A percentile compares a stretch with the other conserved stretches of the same genome.
Evolutionary conservation across 2,888 invertebrate species (phyloP).

Genomic region (Idaea dimidiata): DNA sequence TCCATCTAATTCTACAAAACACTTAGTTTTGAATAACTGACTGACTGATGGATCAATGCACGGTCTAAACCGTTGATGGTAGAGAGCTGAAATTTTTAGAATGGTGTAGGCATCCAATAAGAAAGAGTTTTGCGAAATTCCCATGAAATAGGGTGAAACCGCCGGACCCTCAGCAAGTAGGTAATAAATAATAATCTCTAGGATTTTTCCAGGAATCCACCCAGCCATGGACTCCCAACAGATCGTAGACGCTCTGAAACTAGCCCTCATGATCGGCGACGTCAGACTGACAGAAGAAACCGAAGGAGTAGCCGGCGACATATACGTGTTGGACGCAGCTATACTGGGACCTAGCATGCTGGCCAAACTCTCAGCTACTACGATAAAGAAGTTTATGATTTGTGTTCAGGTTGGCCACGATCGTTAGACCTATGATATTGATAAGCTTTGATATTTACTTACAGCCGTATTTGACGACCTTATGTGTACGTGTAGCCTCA

Average conservation of each 20-base stretch:
- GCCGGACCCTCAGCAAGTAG: neutral
- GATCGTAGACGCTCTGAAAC: constrained; percentile 87
- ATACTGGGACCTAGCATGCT: constrained; percentile 88
- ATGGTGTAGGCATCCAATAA: too few relatives aligned
- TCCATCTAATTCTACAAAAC: too few relatives aligned
- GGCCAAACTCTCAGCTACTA: constrained; percentile 88
- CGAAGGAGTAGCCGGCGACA: constrained; percentile 90
- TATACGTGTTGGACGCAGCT: constrained; percentile 89
- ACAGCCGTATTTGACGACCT: neutral
- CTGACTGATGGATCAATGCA: too few relatives aligned
- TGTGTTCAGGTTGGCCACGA: constrained; percentile 84
- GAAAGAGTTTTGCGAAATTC: too few relatives aligned
- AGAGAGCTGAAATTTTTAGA: too few relatives aligned
- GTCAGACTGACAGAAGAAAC: constrained; percentile 87
- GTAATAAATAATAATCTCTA: neutral
- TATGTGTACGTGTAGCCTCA: neutral
- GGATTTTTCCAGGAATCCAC: constrained; percentile 71
- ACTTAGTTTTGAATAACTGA: too few relatives aligned
- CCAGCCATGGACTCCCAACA: constrained; percentile 84
- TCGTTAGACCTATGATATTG: neutral
- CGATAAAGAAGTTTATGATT: constrained; percentile 91
- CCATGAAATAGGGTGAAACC: too few relatives aligned
- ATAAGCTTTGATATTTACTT: neutral
- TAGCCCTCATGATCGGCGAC: constrained; percentile 92
- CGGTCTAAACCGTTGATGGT: too few relatives aligned